Base-by-base conservation (phyloP, 2,797 vertebrate species). In the Phoxinus dragarum region DNA sequence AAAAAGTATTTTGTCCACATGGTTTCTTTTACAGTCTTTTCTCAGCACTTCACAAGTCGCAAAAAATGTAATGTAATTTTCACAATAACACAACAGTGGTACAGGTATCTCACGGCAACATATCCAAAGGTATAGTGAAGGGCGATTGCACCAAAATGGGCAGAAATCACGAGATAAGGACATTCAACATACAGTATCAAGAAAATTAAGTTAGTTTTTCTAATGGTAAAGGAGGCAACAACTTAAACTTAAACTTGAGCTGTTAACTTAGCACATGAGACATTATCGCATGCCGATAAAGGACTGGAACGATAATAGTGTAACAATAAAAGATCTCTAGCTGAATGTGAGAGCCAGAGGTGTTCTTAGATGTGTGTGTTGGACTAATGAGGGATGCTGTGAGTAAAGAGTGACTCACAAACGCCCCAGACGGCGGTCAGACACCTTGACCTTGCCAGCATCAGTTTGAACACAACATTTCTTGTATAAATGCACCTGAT, bases 301-400 rank as follows among this genome's bases (percentile, higher is more conserved):
- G 49, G 7, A 84, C n/a, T 77, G 27, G n/a, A 84, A 42, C 36
- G 40, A 44, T 61, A 61, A 56, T 10, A 69, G 64, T 54, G 68
- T 66, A 64, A 84, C 66, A 76, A 38, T 31, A 67, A 66, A 80
- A 69, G 38, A 86, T 49, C 56, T 77, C 84, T 84, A 16, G 72
- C 64, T 16, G 56, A 42, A 44, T 47, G 42, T n/a, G 77, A 52
- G 59, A 84, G 61, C 66, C 82, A 42, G 47, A 54, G 64, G 78
- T 82, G 66, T 38, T 74, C 68, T 80, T 27, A 86, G 40, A 44
- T 40, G 17, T 36, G 31, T 77, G 52, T 67, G 42, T 72, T 82
- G 44, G 52, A 72, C 71, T 80, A 88, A 86, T 89, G 88, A 85
- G 82, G 47, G 12, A 79, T 59, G 76, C 42, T 44, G 27, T 77